Conservation (phyloP, 2,113 vertebrate species). For the Oriolus oriolus region DNA sequence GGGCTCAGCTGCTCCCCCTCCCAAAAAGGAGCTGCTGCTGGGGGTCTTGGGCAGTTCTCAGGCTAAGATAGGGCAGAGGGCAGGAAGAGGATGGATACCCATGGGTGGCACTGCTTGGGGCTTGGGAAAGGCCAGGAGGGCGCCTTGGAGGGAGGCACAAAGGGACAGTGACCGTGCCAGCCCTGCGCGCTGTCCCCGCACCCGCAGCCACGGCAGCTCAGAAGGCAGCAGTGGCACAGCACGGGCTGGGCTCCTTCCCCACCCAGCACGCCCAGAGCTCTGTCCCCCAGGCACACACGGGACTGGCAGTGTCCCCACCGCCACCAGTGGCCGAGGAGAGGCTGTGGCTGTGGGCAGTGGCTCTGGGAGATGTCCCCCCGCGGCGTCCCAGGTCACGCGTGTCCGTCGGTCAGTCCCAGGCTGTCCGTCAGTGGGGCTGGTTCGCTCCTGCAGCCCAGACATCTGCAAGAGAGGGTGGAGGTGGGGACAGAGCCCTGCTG, state of each 20-base stretch:
- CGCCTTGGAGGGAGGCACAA: not conserved
- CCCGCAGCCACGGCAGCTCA: not conserved
- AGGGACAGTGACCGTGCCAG: not conserved
- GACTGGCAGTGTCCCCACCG: not conserved
- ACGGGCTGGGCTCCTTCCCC: not conserved
- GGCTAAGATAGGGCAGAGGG: not conserved
- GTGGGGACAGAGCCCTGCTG: not conserved
- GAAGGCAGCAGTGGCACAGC: not conserved
- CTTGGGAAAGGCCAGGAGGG: not conserved
- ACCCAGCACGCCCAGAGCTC: not conserved
- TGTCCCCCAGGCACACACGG: not conserved
- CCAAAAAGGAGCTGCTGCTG: not conserved
- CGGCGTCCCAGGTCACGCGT: not conserved
- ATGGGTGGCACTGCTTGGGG: not conserved
- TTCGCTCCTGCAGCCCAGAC: conserved; percentile 53
- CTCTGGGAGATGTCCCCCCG: rapidly evolving
- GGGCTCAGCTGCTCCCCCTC: not conserved
- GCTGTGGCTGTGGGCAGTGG: not conserved
- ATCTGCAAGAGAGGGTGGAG: conserved; percentile 45
- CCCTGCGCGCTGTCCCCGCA: rapidly evolving
- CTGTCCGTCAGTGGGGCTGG: conserved; percentile 9
- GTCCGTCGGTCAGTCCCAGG: not conserved
- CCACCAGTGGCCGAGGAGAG: not conserved
- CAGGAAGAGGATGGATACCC: not conserved
- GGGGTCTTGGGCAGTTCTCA: not conserved